Conservation (phyloP, 2,888 invertebrate genomes). For the Platycheirus rosarum region DNA sequence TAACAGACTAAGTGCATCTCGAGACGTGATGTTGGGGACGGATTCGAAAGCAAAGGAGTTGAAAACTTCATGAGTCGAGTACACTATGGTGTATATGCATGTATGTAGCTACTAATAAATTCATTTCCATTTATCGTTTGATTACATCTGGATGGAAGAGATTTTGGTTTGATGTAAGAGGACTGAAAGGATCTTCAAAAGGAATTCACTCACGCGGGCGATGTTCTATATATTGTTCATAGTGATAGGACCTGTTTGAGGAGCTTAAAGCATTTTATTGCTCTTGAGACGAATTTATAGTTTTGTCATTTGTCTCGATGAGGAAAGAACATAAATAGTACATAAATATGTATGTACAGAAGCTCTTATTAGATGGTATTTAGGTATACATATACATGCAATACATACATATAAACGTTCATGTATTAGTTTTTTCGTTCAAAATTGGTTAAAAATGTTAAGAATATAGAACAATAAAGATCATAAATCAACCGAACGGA, state of each 20-base stretch:
- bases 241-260: background rate
- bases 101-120: constrained; percentile 46
- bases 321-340: background rate
- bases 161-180: constrained; percentile 33
- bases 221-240: constrained; percentile 4
- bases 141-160: constrained; percentile 52
- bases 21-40: constrained; percentile 49
- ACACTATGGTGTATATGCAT: background rate
- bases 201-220: background rate
- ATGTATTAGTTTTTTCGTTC: too few relatives aligned
- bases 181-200: constrained; percentile 6
- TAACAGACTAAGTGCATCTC: constrained; percentile 69
- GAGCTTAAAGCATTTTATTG: background rate
- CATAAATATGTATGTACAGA: too few relatives aligned
- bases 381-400: too few relatives aligned
- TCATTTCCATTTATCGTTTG: constrained; percentile 64
- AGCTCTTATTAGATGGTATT: too few relatives aligned
- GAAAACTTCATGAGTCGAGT: background rate
- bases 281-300: background rate
- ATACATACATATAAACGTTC: too few relatives aligned
- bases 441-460: too few relatives aligned
- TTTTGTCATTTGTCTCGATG: background rate
- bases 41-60: background rate
- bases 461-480: too few relatives aligned
- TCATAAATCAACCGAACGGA: too few relatives aligned